Base-by-base conservation (phyloP, 2,888 invertebrate genomes). In the Pollenia amentaria region DNA sequence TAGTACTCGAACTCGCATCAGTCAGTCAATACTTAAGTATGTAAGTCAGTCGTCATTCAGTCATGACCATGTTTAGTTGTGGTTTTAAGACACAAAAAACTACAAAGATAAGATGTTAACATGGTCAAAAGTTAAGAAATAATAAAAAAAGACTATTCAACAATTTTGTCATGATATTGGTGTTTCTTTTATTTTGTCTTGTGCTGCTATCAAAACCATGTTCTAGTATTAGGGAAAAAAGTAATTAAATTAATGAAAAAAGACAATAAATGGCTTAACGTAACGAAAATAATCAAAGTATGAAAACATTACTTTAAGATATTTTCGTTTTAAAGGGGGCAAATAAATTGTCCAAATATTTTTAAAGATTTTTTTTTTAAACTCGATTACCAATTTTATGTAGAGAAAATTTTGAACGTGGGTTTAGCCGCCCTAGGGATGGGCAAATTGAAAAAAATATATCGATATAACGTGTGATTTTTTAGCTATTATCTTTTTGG, bases 31-130 rank as follows among this genome's bases (percentile, higher is more conserved):
- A 57, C 48, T 64, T 57, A 65, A 57, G 75, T 72, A 51, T 40
- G 55, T 53, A 70, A 53, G 44, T 76, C 57, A 77, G 85, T 86
- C 72, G 81, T 78, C 73, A 80, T 72, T 87, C 84, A 84, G 87
- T 87, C 84, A 87, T 87, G 87, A 77, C 87, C 87, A 87, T 87
- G 87, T 84, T 84, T 55, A 83, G 78, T 51, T 75, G 64, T 62
- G 77, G 84, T 48, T 80, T 80, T 53, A 77, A 53, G 42, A 57
- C 55, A 57, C 4, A 57, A 73, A 12, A 40, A 62, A 62, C 18
- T 62, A 46, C 64, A 46, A 18, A 64, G 84, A 84, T 84, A 79
- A 84, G 73, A 84, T 84, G 78, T 84, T 84, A 84, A 84, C 84
- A 84, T 84, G 78, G 51, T 65, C 78, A 65, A 84, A 83, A 21